Evolutionary conservation across 2,888 invertebrate species (phyloP).

Genomic region (Acronicta psi): DNA sequence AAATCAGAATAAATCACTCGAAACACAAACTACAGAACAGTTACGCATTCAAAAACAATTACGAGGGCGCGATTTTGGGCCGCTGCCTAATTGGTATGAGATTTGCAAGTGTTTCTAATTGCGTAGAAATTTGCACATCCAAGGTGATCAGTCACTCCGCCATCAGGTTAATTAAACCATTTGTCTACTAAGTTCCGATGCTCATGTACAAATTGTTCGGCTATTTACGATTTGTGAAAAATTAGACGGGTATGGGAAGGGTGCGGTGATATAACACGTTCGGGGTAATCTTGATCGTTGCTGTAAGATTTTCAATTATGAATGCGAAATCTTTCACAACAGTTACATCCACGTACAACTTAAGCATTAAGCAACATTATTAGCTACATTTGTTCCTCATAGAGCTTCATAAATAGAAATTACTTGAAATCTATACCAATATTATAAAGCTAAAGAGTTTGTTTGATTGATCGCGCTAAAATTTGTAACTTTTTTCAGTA

Average conservation of each 20-base stretch:
- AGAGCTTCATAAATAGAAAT: too few relatives aligned
- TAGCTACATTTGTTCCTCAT: too few relatives aligned
- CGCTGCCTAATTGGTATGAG: conserved; percentile 88
- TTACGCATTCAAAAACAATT: conserved; percentile 86
- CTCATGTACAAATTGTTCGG: conserved; percentile 66
- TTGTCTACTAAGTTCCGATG: conserved; percentile 81
- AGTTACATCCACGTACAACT: neutral
- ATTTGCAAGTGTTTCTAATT: conserved; percentile 88
- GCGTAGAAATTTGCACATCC: conserved; percentile 84
- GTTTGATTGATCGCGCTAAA: too few relatives aligned
- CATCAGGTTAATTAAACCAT: conserved; percentile 89
- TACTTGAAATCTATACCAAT: too few relatives aligned
- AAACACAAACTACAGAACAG: conserved; percentile 81
- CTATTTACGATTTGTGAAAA: conserved; percentile 63
- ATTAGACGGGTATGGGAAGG: conserved; percentile 52
- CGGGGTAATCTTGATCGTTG: conserved; percentile 43
- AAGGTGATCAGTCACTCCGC: conserved; percentile 85
- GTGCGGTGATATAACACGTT: conserved; percentile 25
- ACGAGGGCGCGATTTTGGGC: conserved; percentile 86
- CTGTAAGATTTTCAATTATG: neutral
- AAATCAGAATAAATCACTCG: conserved; percentile 80
- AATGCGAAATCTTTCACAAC: neutral
- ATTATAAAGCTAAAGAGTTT: too few relatives aligned
- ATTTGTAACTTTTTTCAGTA: too few relatives aligned
- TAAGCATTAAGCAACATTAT: too few relatives aligned